Conservation (phyloP, 2,113 vertebrate species). For the Egretta garzetta region DNA sequence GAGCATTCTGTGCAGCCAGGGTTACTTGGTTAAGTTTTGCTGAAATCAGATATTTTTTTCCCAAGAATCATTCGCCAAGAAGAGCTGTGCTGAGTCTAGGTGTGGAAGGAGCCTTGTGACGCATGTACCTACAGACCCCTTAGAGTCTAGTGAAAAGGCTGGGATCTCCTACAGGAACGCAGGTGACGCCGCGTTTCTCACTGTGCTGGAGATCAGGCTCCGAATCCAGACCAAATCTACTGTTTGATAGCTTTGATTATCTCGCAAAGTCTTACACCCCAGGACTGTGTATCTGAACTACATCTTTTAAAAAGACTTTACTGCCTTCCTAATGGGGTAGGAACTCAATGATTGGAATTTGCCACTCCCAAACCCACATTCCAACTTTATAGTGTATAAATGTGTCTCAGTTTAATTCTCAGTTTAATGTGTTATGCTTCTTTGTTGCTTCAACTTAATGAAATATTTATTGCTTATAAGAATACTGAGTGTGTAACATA, state of each 20-base stretch:
- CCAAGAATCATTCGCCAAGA: not conserved
- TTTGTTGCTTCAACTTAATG: not conserved
- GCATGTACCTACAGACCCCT: not conserved
- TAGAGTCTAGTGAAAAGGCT: not conserved
- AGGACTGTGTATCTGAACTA: not conserved
- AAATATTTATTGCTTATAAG: not conserved
- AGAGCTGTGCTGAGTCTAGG: not conserved
- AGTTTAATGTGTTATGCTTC: not conserved
- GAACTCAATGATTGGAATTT: not conserved
- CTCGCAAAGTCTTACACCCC: not conserved
- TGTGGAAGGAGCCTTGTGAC: not conserved
- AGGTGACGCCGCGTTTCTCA: rapidly evolving
- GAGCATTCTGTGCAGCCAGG: not conserved
- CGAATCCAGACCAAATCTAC: not conserved
- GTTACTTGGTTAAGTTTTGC: not conserved
- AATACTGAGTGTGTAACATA: not conserved
- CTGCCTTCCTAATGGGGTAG: not conserved
- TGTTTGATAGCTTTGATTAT: not conserved
- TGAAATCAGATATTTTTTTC: not conserved
- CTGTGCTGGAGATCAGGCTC: not conserved
- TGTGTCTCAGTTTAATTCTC: not conserved
- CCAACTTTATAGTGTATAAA: not conserved
- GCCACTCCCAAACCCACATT: not conserved
- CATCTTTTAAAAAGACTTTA: not conserved
- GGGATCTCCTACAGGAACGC: not conserved